Conservation (phyloP, 2,888 invertebrate genomes). For the Temnothorax rugatulus region DNA sequence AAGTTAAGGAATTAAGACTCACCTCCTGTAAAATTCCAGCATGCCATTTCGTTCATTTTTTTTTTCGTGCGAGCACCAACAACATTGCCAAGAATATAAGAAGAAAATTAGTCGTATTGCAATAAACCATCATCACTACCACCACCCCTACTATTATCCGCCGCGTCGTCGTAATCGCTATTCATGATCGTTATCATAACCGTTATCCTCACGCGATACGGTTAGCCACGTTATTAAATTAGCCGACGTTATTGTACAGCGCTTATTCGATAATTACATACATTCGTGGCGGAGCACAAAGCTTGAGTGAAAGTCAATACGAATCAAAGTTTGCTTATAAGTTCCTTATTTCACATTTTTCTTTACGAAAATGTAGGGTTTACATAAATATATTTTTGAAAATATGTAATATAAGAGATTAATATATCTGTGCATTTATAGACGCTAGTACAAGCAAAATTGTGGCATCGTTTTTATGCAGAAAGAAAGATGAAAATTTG, state of each 20-base stretch:
- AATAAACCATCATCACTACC: slow-evolving; percentile 82
- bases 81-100: slow-evolving; percentile 86
- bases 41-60: slow-evolving; percentile 85
- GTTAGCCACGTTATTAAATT: slow-evolving; percentile 65
- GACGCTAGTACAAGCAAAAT: background rate
- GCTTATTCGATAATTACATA: slow-evolving; percentile 30
- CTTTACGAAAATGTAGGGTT: background rate
- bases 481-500: background rate
- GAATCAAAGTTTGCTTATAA: slow-evolving; percentile 18
- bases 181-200: slow-evolving; percentile 60
- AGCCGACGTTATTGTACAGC: slow-evolving; percentile 61
- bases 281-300: background rate
- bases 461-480: background rate
- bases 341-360: background rate
- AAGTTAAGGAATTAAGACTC: slow-evolving; percentile 85
- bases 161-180: slow-evolving; percentile 73
- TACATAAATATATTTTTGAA: background rate
- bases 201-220: slow-evolving; percentile 54
- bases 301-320: slow-evolving; percentile 23
- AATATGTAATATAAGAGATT: background rate
- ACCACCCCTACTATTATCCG: slow-evolving; percentile 64
- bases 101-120: slow-evolving; percentile 84
- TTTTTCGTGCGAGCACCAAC: slow-evolving; percentile 86
- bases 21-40: slow-evolving; percentile 86
- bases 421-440: background rate